Evolutionary conservation across 2,113 vertebrate species (phyloP), one percentile per base, ranked within the genome.

Genomic region (Harpagus bidentatus): DNA sequence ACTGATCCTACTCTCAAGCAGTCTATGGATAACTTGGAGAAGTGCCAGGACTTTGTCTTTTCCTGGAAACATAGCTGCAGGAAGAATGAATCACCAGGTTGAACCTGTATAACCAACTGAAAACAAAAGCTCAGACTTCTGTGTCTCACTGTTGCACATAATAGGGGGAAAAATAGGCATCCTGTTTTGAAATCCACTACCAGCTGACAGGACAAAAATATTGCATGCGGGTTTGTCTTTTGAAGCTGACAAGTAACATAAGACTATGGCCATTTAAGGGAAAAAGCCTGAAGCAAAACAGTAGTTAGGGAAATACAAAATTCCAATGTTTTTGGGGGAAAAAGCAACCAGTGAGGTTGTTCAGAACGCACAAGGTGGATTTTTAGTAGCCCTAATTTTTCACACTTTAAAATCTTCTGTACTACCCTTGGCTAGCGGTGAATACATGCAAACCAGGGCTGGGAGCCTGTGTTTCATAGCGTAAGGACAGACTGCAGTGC

Each of bases 31-130:
- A 86, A 82, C 66, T 85, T 97, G 96, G 95, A 93, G 53, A 85
- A 79, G 62, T 69, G 94, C 97, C 97, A 97, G 71, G 53, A 77
- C 73, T 91, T 96, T 92, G 95, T 96, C 90, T 96, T 90, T 94
- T 96, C 93, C 95, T 97, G 97, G 95, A 97, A 97, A 89, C 31
- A 22, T 91, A 78, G 70, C 81, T 95, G 80, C 94, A 95, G 97
- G 96, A 97, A 95, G 89, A 97, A 93, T 96, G 96, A 97, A 93
- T 97, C 95, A 96, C 91, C 58, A 77, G 78, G 95, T 72, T 87
- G 70, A 91, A 94, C 86, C 96, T 87, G 86, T 85, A 87, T 82
- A 93, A 72, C 84, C 89, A 82, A 94, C 70, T 84, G 88, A 85
- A 95, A 96, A 97, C 96, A 97, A 97, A 95, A 97, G 96, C 93